phyloP scores from a whole-genome alignment of 2,113 vertebrate genomes.

The Entelurus aequoreus region DNA sequence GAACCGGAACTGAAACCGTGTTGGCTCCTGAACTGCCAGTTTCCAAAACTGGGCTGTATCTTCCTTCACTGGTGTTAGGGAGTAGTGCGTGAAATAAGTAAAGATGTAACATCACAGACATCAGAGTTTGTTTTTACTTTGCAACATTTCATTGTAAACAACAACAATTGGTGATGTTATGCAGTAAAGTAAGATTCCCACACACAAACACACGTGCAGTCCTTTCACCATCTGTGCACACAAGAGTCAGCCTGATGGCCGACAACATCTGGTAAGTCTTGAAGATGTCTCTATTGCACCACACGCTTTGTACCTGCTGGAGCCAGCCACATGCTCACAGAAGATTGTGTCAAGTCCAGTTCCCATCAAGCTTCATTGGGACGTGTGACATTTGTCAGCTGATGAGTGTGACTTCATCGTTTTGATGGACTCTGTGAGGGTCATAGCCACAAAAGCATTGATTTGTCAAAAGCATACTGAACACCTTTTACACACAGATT shows the following conservation, averaged over 20 bases:
- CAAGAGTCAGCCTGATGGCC: neutral
- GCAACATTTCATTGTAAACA: neutral
- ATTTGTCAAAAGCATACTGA: no score
- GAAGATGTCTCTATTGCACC: neutral
- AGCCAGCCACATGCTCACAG: neutral
- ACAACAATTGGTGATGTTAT: neutral
- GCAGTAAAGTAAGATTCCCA: neutral
- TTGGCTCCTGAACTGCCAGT: no score
- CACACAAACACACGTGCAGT: neutral
- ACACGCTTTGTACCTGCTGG: neutral
- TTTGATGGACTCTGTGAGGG: neutral
- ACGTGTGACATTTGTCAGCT: slow-evolving; percentile 1
- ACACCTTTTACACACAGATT: no score
- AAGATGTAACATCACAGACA: neutral
- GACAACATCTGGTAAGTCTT: neutral
- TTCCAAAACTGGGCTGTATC: no score
- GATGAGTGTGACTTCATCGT: slow-evolving; percentile 4
- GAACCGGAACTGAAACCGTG: no score
- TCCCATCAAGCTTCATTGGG: neutral
- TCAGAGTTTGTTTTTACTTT: slow-evolving; percentile 1
- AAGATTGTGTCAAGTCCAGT: neutral
- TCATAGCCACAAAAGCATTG: slow-evolving; percentile 11
- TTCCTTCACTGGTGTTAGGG: no score
- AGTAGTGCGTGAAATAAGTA: neutral
- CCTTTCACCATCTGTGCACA: neutral